phyloP scores from a whole-genome alignment of 2,113 vertebrate species.

The Lutjanus erythropterus region DNA sequence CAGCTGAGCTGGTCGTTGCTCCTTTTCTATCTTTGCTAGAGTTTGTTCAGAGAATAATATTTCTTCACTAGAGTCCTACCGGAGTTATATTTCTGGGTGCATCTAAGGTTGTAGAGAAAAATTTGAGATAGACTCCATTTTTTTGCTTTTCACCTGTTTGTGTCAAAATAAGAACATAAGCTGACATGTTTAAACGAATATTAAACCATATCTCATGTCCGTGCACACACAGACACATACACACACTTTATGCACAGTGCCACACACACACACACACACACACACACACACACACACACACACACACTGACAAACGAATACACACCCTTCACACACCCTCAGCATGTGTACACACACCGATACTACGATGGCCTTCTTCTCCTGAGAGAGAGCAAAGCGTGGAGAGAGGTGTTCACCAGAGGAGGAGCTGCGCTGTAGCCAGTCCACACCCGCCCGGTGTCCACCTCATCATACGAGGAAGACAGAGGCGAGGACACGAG shows the following conservation, averaged over 20 bases:
- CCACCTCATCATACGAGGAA: neutral
- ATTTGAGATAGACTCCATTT: slow-evolving; percentile 66
- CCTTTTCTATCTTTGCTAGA: slow-evolving; percentile 98
- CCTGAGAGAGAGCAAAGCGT: slow-evolving; percentile 48
- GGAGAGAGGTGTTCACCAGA: slow-evolving; percentile 31
- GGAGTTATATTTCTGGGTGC: slow-evolving; percentile 86
- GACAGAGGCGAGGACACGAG: slow-evolving; percentile 23
- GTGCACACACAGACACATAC: slow-evolving; percentile 46
- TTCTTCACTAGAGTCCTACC: slow-evolving; percentile 88
- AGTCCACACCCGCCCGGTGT: slow-evolving; percentile 1
- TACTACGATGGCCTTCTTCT: slow-evolving; percentile 69
- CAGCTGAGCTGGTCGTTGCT: slow-evolving; percentile 94
- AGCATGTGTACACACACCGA: slow-evolving; percentile 54
- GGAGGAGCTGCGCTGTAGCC: slow-evolving; percentile 58
- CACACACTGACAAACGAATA: slow-evolving; percentile 16
- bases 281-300: slow-evolving; percentile 52
- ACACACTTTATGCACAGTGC: slow-evolving; percentile 37
- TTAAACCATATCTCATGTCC: slow-evolving; percentile 44
- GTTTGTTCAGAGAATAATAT: slow-evolving; percentile 89
- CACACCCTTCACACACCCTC: slow-evolving; percentile 52
- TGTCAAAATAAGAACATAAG: slow-evolving; percentile 74
- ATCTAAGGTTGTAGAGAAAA: slow-evolving; percentile 80
- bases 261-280: slow-evolving; percentile 49
- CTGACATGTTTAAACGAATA: slow-evolving; percentile 58
- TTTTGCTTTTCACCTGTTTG: slow-evolving; percentile 79